Base-by-base conservation (phyloP, 2,888 invertebrate genomes). In the Leucoma salicis region DNA sequence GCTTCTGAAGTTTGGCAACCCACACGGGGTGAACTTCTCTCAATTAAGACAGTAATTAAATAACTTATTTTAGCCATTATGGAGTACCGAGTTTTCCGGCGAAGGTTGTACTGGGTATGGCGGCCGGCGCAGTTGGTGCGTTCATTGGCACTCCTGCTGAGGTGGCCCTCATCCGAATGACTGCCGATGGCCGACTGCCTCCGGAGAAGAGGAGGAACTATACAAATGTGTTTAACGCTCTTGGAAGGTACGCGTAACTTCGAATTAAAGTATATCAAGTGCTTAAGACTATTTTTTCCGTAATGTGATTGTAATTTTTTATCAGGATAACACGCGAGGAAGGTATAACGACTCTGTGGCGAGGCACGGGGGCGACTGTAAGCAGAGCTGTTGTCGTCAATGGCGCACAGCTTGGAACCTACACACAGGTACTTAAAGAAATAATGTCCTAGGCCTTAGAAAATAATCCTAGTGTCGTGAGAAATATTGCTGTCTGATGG, bases 111-210 rank as follows among this genome's bases (percentile, higher is more conserved):
- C 86, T 99, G 52, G 99, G 99, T 10, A 93, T 97, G 83, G 79
- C 92, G 0, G 97, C 99, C 2, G 99, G 99, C 0, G 91, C 91
- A 0, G 86, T 93, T 14, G 98, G 97, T 3, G 95, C 99, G 1
- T 98, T 99, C 82, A 95, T 99, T 33, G 99, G 99, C 25, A 99
- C 98, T 0, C 99, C 99, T 0, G 98, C 99, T 0, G 99, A 99
- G 88, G 95, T 99, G 28, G 95, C 97, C 0, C 92, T 99, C 24
- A 97, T 99, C 53, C 91, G 99, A 52, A 99, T 99, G 99, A 99
- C 99, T n/a, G 94, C 98, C 0, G 99, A 99, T 84, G 99, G 99
- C 5, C 93, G 98, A 48, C 86, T 99, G 57, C 98, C 99, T 3
- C 66, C 84, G 37, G 96, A 94, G 0, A 95, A 99, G 80, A 90